phyloP scores from a whole-genome alignment of 2,797 vertebrate genomes.

The Thamnophis elegans region DNA sequence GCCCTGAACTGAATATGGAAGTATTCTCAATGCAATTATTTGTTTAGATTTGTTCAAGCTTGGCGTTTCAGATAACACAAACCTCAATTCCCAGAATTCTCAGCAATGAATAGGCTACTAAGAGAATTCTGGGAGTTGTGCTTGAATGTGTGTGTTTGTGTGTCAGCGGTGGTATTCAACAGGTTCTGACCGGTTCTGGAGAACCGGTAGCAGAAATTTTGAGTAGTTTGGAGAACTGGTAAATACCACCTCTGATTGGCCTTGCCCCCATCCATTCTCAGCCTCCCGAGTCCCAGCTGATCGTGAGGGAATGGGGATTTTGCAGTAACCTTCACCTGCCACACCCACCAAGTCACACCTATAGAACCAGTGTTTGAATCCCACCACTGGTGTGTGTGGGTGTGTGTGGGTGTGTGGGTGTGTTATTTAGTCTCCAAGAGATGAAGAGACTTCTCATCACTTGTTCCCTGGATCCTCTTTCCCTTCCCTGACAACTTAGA shows the following conservation, averaged over 20 bases:
- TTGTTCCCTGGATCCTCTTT: not conserved
- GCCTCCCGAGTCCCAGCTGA: no score
- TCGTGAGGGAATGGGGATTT: no score
- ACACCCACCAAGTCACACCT: no score
- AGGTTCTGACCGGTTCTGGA: no score
- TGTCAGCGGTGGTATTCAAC: no score
- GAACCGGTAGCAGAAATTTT: no score
- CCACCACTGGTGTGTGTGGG: no score
- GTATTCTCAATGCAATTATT: not conserved
- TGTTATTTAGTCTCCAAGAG: not conserved
- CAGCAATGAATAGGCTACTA: not conserved
- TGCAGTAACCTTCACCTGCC: no score
- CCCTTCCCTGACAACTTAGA: not conserved
- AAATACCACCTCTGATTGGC: no score
- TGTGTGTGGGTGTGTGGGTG: not conserved
- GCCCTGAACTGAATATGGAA: not conserved
- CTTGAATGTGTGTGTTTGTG: not conserved
- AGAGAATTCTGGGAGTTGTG: not conserved
- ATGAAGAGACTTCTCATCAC: not conserved
- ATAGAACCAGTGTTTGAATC: no score
- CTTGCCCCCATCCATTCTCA: no score
- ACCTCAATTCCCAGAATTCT: not conserved
- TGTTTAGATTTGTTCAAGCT: not conserved
- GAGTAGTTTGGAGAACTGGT: no score
- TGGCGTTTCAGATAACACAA: not conserved